Conservation (phyloP, 2,888 invertebrate species). For the Drosophila quinaria region DNA sequence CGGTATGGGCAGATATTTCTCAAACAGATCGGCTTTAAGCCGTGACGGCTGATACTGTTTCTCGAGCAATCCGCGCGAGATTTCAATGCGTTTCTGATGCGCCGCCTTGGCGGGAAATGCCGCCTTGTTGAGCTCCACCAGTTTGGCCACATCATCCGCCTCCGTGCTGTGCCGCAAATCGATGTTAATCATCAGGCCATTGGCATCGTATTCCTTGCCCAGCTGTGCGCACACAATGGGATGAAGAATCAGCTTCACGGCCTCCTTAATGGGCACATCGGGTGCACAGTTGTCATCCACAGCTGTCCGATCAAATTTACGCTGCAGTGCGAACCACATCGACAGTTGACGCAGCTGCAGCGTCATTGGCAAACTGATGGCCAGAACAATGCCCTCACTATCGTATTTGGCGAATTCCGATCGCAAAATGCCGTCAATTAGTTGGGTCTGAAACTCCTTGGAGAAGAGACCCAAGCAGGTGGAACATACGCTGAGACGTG, state of each 20-base stretch:
- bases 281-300: conserved; percentile 84
- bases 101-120: conserved; percentile 70
- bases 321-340: conserved; percentile 87
- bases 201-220: conserved; percentile 87
- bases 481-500: conserved; percentile 88
- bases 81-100: conserved; percentile 84
- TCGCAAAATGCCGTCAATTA: conserved; percentile 87
- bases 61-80: conserved; percentile 90
- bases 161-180: conserved; percentile 86
- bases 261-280: conserved; percentile 90
- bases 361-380: conserved; percentile 90
- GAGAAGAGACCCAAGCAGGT: conserved; percentile 92
- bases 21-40: conserved; percentile 86
- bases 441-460: conserved; percentile 86
- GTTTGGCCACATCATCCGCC: conserved; percentile 87
- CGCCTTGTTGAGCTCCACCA: conserved; percentile 74
- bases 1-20: conserved; percentile 87
- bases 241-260: conserved; percentile 91
- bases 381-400: conserved; percentile 89
- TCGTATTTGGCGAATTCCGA: conserved; percentile 88
- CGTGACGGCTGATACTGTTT: conserved; percentile 87
- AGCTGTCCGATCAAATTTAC: conserved; percentile 86
- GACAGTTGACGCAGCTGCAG: conserved; percentile 89
- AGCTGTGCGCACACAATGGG: conserved; percentile 87
- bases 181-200: conserved; percentile 86